A percentile compares a stretch with the other conserved stretches of the same genome.
Evolutionary conservation across 2,888 invertebrate species (phyloP).

Genomic region (Oxyscelio sp.): DNA sequence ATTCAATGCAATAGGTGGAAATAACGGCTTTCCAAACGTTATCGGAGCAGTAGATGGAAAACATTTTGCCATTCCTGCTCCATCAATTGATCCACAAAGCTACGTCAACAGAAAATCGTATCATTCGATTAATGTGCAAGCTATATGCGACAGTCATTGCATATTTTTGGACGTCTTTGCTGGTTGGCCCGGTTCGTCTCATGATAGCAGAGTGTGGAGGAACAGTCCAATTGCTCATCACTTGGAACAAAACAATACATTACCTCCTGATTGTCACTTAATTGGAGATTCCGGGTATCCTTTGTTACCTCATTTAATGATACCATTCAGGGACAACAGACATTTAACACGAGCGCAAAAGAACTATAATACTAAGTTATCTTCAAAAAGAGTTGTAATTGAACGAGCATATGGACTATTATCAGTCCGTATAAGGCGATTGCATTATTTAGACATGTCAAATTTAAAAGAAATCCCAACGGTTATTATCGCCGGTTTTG

Average conservation of each 20-base stretch:
- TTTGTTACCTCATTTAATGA: slow-evolving; percentile 7
- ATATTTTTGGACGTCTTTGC: slow-evolving; percentile 32
- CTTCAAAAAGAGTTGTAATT: too few species aligned
- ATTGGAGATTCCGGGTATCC: slow-evolving; percentile 43
- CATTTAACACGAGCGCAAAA: slow-evolving; percentile 13
- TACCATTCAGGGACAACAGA: slow-evolving; percentile 46
- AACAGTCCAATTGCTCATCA: slow-evolving; percentile 36
- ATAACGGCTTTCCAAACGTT: slow-evolving; percentile 32
- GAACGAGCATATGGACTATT: too few species aligned
- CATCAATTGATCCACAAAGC: slow-evolving; percentile 41
- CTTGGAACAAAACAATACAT: not conserved
- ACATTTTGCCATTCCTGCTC: slow-evolving; percentile 54
- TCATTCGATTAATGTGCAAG: slow-evolving; percentile 51
- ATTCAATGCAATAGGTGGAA: not conserved
- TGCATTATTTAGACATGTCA: too few species aligned
- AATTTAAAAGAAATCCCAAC: too few species aligned
- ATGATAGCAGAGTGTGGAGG: slow-evolving; percentile 51
- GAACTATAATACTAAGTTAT: too few species aligned
- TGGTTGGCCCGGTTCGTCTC: slow-evolving; percentile 41
- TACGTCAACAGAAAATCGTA: slow-evolving; percentile 54
- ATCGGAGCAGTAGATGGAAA: slow-evolving; percentile 38
- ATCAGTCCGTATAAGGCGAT: too few species aligned
- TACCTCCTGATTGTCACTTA: slow-evolving; percentile 15
- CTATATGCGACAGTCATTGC: slow-evolving; percentile 35
- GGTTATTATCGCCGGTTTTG: too few species aligned